A percentile compares a stretch with the other conserved stretches of the same genome.
Conservation (phyloP, 1,140 invertebrate species). For the Heliconius congener region DNA sequence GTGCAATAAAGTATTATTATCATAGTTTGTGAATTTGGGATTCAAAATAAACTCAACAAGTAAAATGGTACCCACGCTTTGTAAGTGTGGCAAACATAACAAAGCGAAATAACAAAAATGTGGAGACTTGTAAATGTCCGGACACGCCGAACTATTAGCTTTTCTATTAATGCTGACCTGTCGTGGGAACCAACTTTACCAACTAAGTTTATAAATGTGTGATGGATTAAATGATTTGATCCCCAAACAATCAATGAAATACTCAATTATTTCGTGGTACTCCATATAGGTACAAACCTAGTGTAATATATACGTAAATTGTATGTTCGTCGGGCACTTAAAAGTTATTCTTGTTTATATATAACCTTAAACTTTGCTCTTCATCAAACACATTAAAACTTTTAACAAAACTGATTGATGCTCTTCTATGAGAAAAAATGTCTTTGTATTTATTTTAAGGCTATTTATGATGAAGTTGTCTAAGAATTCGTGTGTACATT, state of each 20-base stretch:
- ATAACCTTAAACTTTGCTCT: constrained; percentile 36
- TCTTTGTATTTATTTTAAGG: constrained; percentile 4
- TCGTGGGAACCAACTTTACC: constrained; percentile 31
- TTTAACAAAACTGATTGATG: constrained; percentile 16
- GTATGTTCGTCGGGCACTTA: constrained; percentile 4
- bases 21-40: not conserved
- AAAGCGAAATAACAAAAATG: constrained; percentile 22
- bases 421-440: constrained; percentile 12
- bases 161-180: constrained; percentile 35
- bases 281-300: not conserved
- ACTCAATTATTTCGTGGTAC: not conserved
- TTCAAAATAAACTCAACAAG: not conserved
- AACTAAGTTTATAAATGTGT: not conserved
- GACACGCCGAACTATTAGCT: constrained; percentile 33
- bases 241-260: not conserved
- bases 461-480: not conserved
- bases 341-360: constrained; percentile 7
- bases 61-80: not conserved
- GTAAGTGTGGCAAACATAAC: constrained; percentile 16
- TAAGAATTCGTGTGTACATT: too few relatives aligned
- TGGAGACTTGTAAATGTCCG: constrained; percentile 30
- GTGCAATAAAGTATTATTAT: too few relatives aligned
- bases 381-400: constrained; percentile 10
- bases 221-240: not conserved
- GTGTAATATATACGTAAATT: not conserved